Conservation (phyloP, 2,888 invertebrate genomes). For the Pecten maximus region DNA sequence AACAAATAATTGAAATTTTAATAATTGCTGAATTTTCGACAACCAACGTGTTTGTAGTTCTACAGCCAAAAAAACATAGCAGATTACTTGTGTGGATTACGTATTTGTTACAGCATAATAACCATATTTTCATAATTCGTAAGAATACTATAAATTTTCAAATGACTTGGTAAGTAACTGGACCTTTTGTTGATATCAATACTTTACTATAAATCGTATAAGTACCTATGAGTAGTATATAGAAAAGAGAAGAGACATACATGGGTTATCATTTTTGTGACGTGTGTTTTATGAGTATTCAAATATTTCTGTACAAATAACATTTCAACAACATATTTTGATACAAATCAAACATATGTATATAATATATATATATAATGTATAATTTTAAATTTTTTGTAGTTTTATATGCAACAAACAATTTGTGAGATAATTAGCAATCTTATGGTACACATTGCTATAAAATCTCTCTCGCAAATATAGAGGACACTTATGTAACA, state of each 20-base stretch:
- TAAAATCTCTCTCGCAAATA: background rate
- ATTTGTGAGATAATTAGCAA: background rate
- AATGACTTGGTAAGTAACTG: too few species aligned
- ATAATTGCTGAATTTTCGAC: too few species aligned
- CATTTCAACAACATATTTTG: slow-evolving; percentile 1
- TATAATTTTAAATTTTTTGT: background rate
- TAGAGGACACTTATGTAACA: background rate
- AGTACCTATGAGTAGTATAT: too few species aligned
- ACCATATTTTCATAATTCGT: too few species aligned
- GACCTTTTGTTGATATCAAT: too few species aligned
- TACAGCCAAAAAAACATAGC: too few species aligned
- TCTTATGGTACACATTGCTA: background rate
- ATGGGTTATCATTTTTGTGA: background rate
- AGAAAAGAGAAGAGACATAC: background rate
- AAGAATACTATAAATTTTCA: too few species aligned
- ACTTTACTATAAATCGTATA: too few species aligned
- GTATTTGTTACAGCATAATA: too few species aligned
- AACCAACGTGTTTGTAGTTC: too few species aligned
- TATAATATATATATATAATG: background rate
- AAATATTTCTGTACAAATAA: slow-evolving; percentile 13
- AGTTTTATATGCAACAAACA: slow-evolving; percentile 27
- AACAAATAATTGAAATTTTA: too few species aligned
- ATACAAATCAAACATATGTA: slow-evolving; percentile 21
- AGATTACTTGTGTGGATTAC: too few species aligned
- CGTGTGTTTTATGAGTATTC: slow-evolving; percentile 18